Percentiles rank a stretch among this genome's conserved stretches.
These are phyloP conservation scores for Octopus sinensis DNA, from an alignment of 1,140 invertebrate species.

Conservation along the genomic window DNA sequence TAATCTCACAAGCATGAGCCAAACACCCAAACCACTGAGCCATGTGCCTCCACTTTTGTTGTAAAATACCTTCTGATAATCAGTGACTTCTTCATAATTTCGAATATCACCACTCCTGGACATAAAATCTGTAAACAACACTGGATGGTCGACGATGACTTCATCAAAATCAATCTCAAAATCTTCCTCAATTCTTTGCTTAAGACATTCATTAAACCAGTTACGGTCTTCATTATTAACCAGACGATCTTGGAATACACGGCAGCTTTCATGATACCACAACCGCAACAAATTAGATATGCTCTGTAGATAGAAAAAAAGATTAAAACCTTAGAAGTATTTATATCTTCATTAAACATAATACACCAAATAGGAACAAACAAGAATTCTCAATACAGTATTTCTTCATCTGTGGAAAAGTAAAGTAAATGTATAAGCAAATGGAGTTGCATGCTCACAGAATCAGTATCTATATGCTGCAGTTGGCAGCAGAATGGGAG, in stretches of 20 bases:
- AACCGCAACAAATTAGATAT: slow-evolving; percentile 49
- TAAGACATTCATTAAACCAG: slow-evolving; percentile 53
- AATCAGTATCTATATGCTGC: too few species aligned
- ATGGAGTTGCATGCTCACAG: too few species aligned
- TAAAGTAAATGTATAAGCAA: too few species aligned
- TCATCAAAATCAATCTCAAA: slow-evolving; percentile 50
- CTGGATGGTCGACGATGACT: slow-evolving; percentile 49
- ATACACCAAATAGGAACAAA: too few species aligned
- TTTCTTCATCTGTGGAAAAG: background rate
- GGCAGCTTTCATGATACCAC: slow-evolving; percentile 58
- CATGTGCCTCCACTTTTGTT: too few species aligned
- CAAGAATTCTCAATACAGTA: too few species aligned
- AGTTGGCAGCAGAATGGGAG: too few species aligned
- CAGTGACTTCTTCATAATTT: slow-evolving; percentile 52
- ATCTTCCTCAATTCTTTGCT: slow-evolving; percentile 51
- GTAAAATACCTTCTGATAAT: slow-evolving; percentile 50
- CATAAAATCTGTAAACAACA: slow-evolving; percentile 60
- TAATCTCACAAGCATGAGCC: too few species aligned
- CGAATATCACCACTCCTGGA: slow-evolving; percentile 42
- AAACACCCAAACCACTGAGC: too few species aligned
- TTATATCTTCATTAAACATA: too few species aligned
- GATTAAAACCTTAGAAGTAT: too few species aligned
- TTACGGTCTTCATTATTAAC: slow-evolving; percentile 57
- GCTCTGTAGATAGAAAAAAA: slow-evolving; percentile 25
- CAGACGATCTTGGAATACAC: slow-evolving; percentile 59